Evolutionary conservation across 2,888 invertebrate species (phyloP), one percentile per base, ranked within the genome.

Genomic region (Branchellion lobata): DNA sequence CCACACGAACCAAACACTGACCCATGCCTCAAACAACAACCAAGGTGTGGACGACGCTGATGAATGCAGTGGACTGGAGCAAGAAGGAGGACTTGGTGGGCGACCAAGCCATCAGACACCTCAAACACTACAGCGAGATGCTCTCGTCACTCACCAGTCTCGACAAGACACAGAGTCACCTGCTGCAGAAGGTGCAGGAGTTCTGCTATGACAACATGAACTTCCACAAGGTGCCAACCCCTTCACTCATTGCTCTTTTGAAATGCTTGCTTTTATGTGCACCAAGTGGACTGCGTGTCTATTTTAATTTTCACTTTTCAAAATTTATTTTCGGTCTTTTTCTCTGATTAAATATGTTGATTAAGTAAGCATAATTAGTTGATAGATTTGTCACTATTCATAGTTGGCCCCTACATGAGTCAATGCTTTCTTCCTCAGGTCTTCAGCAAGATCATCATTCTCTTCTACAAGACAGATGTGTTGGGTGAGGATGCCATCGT

Each of bases 131-230:
- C 89, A 93, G 94, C 83, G 91, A 92, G 81, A 90, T 97, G 84
- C 91, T 97, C 86, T 92, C 92, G 83, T 93, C 94, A 40, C 95
- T 96, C 86, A 92, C 94, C 84, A 92, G 92, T 86, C 92, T 92
- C 82, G 92, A 93, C 82, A 93, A 93, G 85, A 92, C 95, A 72
- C 95, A 97, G 89, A 90, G 95, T 85, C 92, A 93, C 81, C 91
- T 97, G 84, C 91, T 97, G 33, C 78, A 69, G 51, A 80, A 95
- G 89, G 93, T 96, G 85, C 97, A 97, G 89, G 96, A 97, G 87
- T 97, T 93, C 89, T 97, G 96, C 89, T 97, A 97, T 88, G 96
- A 96, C 88, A 96, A 97, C 90, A 96, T 96, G 96, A 94, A 93
- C 88, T 97, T 97, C 89, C 95, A 97, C 94, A 94, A 95, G 88